Conservation (phyloP, 2,888 invertebrate genomes). For the Harpalus rufipes region DNA sequence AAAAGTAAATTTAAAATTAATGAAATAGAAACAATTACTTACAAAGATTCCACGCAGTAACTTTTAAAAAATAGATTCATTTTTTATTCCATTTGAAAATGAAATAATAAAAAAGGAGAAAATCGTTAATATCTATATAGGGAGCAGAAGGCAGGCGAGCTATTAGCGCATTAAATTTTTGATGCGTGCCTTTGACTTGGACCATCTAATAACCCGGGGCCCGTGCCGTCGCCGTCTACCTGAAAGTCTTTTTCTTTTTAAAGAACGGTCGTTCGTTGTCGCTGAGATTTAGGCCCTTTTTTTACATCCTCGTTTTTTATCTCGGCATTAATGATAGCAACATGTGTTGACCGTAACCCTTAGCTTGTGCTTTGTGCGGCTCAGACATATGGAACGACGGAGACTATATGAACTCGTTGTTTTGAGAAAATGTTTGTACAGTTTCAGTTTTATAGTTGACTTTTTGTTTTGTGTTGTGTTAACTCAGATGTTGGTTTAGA, state of each 20-base stretch:
- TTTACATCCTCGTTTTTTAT: conserved; percentile 51
- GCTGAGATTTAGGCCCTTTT: conserved; percentile 57
- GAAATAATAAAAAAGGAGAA: conserved; percentile 45
- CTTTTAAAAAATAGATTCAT: conserved; percentile 11
- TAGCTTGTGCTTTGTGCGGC: conserved; percentile 56
- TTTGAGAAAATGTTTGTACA: conserved; percentile 43
- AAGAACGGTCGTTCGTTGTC: conserved; percentile 50
- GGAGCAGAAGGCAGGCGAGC: conserved; percentile 12
- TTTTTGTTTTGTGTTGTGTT: conserved; percentile 40
- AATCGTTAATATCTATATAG: conserved; percentile 48
- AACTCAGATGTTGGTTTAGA: conserved; percentile 34
- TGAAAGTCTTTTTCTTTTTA: conserved; percentile 53
- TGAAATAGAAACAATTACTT: conserved; percentile 28
- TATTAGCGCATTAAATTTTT: conserved; percentile 63
- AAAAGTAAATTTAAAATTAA: conserved; percentile 22
- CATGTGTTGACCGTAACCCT: conserved; percentile 63
- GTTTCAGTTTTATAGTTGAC: conserved; percentile 6
- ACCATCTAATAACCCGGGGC: conserved; percentile 41
- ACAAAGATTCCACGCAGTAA: conserved; percentile 8
- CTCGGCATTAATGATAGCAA: conserved; percentile 63
- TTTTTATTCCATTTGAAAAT: conserved; percentile 47
- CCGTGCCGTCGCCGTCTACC: conserved; percentile 49
- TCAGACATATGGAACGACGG: conserved; percentile 18
- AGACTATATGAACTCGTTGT: conserved; percentile 42
- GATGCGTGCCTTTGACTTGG: conserved; percentile 47